Percentiles rank a stretch among this genome's conserved stretches.
These are phyloP conservation scores for Leptinotarsa tumamoca DNA, from an alignment of 2,888 invertebrate species.

Conservation along the genomic window DNA sequence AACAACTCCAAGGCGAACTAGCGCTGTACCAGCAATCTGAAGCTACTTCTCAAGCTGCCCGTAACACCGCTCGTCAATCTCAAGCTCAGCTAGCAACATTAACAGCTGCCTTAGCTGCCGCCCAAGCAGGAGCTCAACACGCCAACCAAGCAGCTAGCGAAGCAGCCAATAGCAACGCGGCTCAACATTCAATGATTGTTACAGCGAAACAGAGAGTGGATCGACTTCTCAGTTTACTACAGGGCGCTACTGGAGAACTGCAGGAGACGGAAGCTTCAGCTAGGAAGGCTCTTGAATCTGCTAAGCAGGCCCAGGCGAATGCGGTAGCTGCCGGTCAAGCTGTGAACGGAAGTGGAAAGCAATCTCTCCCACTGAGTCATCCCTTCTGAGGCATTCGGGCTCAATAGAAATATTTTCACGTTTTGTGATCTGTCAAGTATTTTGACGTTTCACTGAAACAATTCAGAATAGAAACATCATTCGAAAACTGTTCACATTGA, in stretches of 20 bases:
- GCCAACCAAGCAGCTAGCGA: slow-evolving; percentile 47
- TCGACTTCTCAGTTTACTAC: slow-evolving; percentile 75
- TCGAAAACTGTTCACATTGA: too few relatives aligned
- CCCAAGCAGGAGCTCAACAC: slow-evolving; percentile 50
- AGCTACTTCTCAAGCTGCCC: slow-evolving; percentile 75
- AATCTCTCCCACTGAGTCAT: background rate
- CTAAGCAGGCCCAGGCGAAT: slow-evolving; percentile 78
- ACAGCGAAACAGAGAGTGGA: slow-evolving; percentile 76
- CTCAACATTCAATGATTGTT: slow-evolving; percentile 50
- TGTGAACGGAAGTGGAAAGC: slow-evolving; percentile 38
- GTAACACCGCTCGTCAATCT: slow-evolving; percentile 77
- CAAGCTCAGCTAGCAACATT: slow-evolving; percentile 74
- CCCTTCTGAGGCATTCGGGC: background rate
- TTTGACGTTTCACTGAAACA: too few relatives aligned
- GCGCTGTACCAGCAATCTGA: slow-evolving; percentile 78
- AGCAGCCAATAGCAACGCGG: slow-evolving; percentile 43
- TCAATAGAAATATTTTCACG: background rate
- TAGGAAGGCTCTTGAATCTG: slow-evolving; percentile 74
- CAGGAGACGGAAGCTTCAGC: slow-evolving; percentile 78
- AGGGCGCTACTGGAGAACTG: slow-evolving; percentile 75
- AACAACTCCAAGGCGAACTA: slow-evolving; percentile 74
- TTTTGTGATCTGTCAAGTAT: too few relatives aligned
- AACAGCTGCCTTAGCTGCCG: slow-evolving; percentile 73
- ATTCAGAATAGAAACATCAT: too few relatives aligned
- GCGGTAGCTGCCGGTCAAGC: slow-evolving; percentile 71